Evolutionary conservation across 2,888 invertebrate species (phyloP).

Genomic region (Andrena camellia): DNA sequence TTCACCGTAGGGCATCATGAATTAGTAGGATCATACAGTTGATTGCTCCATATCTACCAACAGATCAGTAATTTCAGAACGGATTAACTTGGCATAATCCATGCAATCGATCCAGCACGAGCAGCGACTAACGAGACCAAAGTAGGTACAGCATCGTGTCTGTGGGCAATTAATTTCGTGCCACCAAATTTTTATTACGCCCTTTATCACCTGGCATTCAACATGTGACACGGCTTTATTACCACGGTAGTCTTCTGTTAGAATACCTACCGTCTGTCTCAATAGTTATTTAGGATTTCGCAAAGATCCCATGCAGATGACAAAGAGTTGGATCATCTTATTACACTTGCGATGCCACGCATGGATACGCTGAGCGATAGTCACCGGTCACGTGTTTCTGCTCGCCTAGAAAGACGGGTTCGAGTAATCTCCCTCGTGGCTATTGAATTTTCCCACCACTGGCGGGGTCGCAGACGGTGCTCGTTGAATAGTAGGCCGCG

Average conservation of each 20-base stretch:
- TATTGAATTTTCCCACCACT: conserved; percentile 24
- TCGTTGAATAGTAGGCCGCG: conserved; percentile 47
- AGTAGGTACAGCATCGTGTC: not conserved
- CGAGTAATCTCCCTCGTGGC: not conserved
- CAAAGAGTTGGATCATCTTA: not conserved
- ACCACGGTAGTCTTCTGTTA: not conserved
- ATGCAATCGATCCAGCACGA: conserved; percentile 3
- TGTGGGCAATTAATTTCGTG: not conserved
- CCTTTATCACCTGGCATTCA: not conserved
- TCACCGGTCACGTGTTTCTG: too few relatives aligned
- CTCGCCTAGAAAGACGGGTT: not conserved
- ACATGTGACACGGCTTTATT: not conserved
- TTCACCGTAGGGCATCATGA: not conserved
- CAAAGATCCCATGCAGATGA: not conserved
- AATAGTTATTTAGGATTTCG: not conserved
- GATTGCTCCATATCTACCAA: conserved; percentile 17
- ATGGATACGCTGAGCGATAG: too few relatives aligned
- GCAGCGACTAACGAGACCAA: conserved; percentile 7
- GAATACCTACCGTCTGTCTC: not conserved
- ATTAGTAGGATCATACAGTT: conserved; percentile 15
- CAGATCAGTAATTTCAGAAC: conserved; percentile 26
- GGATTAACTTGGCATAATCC: conserved; percentile 28
- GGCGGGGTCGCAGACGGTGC: conserved; percentile 23
- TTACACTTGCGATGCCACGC: not conserved
- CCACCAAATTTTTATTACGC: not conserved